Evolutionary conservation across 2,113 vertebrate species (phyloP).

Genomic region (Actenoides hombroni): DNA sequence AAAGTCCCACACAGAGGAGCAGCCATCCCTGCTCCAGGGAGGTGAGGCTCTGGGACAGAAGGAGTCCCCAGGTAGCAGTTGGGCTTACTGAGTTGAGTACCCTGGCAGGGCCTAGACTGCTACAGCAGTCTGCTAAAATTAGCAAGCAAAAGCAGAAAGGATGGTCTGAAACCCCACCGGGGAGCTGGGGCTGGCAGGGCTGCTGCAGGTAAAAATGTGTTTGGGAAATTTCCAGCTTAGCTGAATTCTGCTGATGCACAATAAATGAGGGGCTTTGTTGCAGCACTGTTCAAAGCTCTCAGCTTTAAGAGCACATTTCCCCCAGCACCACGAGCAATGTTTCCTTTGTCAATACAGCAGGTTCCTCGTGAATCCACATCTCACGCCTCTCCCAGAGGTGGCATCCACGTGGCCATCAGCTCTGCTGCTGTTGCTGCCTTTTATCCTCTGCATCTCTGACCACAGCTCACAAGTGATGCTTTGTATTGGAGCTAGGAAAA

Average conservation of each 20-base stretch:
- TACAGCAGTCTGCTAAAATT: not conserved
- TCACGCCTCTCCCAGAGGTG: not conserved
- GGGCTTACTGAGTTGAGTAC: accelerated
- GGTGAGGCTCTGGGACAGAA: accelerated
- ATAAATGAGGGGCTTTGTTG: not conserved
- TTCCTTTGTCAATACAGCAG: not conserved
- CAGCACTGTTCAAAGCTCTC: not conserved
- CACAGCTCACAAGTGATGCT: not conserved
- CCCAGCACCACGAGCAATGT: not conserved
- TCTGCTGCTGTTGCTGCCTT: not conserved
- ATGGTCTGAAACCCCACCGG: not conserved
- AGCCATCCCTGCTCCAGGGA: not conserved
- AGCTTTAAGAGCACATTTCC: not conserved
- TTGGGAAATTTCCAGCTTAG: not conserved
- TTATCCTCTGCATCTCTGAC: not conserved
- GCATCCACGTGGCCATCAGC: not conserved
- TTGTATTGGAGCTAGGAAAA: not conserved
- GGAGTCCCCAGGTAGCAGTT: not conserved
- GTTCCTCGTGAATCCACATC: not conserved
- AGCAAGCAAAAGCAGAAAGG: not conserved
- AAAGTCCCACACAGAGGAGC: not conserved
- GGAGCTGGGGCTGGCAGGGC: not conserved
- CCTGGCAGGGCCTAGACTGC: not conserved
- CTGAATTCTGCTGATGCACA: not conserved
- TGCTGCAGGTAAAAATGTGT: not conserved